Evolutionary conservation across 2,888 invertebrate species (phyloP).

Genomic region (Xanthia icteritia): DNA sequence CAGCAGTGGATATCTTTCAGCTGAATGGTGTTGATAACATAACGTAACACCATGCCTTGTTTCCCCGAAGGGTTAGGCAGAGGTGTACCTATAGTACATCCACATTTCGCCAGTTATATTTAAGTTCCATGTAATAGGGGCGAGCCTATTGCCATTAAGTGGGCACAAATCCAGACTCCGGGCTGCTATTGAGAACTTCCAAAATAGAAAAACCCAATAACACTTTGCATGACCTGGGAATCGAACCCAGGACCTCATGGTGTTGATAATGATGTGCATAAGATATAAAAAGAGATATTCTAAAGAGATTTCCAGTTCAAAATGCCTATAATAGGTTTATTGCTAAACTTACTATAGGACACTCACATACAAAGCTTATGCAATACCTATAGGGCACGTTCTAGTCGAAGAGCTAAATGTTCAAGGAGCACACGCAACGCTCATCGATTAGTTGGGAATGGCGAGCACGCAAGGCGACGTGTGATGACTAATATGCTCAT

Average conservation of each 20-base stretch:
- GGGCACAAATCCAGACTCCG: no score
- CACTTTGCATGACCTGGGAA: no score
- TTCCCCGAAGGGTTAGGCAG: no score
- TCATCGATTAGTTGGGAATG: slow-evolving; percentile 44
- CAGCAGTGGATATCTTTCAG: not conserved
- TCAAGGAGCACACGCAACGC: slow-evolving; percentile 46
- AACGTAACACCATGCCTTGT: no score
- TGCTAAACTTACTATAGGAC: not conserved
- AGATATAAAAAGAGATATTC: not conserved
- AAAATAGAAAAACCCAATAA: no score
- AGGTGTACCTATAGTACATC: no score
- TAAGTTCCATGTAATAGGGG: no score
- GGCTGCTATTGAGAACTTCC: no score
- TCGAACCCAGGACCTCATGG: no score
- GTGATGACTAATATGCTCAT: slow-evolving; percentile 41
- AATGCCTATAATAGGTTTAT: not conserved
- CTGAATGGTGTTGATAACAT: not conserved
- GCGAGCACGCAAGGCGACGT: slow-evolving; percentile 46
- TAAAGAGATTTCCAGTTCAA: not conserved
- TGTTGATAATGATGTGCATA: not conserved
- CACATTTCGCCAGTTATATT: no score
- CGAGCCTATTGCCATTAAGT: no score
- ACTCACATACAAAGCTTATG: slow-evolving; percentile 3
- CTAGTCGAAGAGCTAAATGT: slow-evolving; percentile 27
- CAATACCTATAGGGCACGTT: slow-evolving; percentile 17